Base-by-base conservation (phyloP, 1,140 invertebrate species). In the Pentalonia nigronervosa region DNA sequence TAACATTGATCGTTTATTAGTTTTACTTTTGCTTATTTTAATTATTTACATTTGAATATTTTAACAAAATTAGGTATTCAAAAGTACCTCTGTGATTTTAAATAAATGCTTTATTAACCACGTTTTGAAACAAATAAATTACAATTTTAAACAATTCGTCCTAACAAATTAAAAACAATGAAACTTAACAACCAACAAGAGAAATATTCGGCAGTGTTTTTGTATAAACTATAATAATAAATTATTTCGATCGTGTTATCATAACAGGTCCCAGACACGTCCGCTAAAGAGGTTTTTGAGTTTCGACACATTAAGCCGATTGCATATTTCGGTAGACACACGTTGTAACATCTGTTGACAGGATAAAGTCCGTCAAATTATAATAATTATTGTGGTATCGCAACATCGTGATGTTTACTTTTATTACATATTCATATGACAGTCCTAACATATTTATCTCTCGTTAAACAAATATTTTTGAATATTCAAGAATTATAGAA, bases 241-340 rank as follows among this genome's bases (percentile, higher is more conserved):
- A 50, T 50, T 88, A 88, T 56, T 41, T 56, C 23, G 23, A 88
- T 88, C 8, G 50, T 30, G 21, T 25, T 90, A 41, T 90, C 53
- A 45, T 45, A 30, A 67, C 36, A 30, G 56, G 25, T n/a, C 36
- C 14, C 48, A 36, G 87, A 56, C 87, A 89, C 34, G 87, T 89
- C 45, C 25, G 14, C 53, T 20, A 45, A 45, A 67, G 53, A 48
- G 45, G 30, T n/a, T 91, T 91, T 76, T 45, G 34, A 36, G 7
- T 47, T 84, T 86, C 25, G 67, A 92, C 67, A 47, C 20, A 34
- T 92, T 92, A 83, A 92, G 67, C 90, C 90, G 67, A 92, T 92
- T 36, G 34, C 30, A 50, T n/a, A 50, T 83, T 83, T 50, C 23
- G 36, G 9, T 56, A 56, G 36, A 47, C 56, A 67, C 25, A 67